These are phyloP conservation scores for Rhimphoctona megacephalus DNA, from an alignment of 2,888 invertebrate genomes.

Conservation along the genomic window DNA sequence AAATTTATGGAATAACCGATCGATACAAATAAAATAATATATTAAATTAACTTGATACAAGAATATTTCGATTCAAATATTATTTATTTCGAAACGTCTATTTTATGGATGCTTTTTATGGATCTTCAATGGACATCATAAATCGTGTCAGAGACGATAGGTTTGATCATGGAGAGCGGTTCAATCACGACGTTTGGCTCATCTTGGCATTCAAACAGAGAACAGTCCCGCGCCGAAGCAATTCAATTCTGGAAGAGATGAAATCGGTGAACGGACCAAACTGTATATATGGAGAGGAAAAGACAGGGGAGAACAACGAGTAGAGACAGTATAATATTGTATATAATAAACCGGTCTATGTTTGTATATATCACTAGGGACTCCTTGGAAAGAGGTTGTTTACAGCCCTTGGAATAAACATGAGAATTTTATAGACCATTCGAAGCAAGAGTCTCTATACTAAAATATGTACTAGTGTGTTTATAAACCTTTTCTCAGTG, in stretches of 20 bases:
- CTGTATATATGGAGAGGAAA: neutral
- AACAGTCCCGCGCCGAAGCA: neutral
- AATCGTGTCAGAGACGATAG: neutral
- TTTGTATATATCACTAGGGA: slow-evolving; percentile 32
- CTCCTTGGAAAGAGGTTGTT: slow-evolving; percentile 58
- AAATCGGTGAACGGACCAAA: slow-evolving; percentile 18
- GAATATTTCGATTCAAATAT: neutral
- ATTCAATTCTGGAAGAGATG: slow-evolving; percentile 27
- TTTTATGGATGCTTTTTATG: slow-evolving; percentile 2
- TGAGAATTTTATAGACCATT: slow-evolving; percentile 68
- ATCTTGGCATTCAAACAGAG: neutral
- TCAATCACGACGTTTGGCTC: slow-evolving; percentile 2
- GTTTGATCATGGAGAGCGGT: neutral
- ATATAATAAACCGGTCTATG: slow-evolving; percentile 29
- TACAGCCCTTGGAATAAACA: slow-evolving; percentile 67
- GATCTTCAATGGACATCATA: neutral
- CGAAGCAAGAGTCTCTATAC: slow-evolving; percentile 38
- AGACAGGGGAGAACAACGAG: slow-evolving; percentile 7
- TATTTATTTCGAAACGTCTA: neutral
- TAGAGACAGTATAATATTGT: slow-evolving; percentile 13
- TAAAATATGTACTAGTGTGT: slow-evolving; percentile 38
- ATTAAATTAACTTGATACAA: neutral
- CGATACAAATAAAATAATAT: neutral
- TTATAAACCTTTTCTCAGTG: slow-evolving; percentile 29
- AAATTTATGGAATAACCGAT: neutral